Conservation (phyloP, 2,113 vertebrate species). For the Xyrauchen texanus region DNA sequence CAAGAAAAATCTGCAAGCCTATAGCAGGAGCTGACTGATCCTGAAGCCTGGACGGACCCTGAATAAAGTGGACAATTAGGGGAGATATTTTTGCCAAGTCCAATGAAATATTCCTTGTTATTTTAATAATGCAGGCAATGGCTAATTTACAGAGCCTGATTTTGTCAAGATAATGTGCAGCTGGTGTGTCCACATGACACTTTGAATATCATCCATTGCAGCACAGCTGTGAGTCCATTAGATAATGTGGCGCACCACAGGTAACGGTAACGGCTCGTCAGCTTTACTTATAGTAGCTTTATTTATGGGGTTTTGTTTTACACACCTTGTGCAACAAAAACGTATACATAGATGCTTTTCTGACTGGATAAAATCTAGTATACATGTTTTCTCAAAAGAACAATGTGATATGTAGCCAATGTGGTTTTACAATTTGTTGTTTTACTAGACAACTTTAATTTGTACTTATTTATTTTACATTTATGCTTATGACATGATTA, state of each 20-base stretch:
- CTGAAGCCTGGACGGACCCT: constrained; percentile 81
- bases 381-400: background rate
- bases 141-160: constrained; percentile 90
- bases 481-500: too few relatives aligned
- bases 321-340: background rate
- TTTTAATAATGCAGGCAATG: constrained; percentile 96
- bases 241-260: constrained; percentile 5
- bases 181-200: constrained; percentile 86
- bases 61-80: constrained; percentile 96
- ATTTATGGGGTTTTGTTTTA: background rate
- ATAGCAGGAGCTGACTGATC: constrained; percentile 86
- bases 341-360: too few relatives aligned
- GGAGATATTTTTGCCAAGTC: constrained; percentile 81
- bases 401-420: too few relatives aligned
- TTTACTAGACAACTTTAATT: too few relatives aligned
- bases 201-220: constrained; percentile 85
- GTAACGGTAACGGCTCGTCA: background rate
- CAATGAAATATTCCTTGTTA: constrained; percentile 97
- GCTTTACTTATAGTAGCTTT: background rate
- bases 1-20: constrained; percentile 83
- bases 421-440: too few relatives aligned
- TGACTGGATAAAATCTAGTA: background rate
- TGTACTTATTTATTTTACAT: too few relatives aligned
- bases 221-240: constrained; percentile 12
- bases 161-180: constrained; percentile 93